These are phyloP conservation scores for Ctenomys sociabilis DNA, from an alignment of 2,113 vertebrate species.

Conservation along the genomic window DNA sequence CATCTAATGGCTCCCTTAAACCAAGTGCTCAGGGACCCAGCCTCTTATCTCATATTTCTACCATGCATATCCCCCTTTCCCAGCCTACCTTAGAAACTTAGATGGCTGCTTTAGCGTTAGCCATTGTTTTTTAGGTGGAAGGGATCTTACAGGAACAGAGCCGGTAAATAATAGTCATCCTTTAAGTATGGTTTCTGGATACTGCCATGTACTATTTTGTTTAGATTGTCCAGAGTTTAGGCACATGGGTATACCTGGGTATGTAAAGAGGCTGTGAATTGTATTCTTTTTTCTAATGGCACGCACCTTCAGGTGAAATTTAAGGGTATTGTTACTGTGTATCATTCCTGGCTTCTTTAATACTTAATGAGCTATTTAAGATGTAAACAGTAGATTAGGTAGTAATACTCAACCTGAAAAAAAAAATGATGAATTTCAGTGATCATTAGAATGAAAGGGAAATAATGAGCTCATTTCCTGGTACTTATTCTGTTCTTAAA, in stretches of 20 bases:
- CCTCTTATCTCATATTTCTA: not conserved
- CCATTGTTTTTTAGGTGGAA: not conserved
- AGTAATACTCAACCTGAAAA: not conserved
- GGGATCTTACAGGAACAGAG: not conserved
- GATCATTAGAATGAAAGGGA: not conserved
- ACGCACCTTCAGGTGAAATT: not conserved
- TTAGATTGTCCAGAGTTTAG: conserved; percentile 34
- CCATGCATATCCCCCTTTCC: not conserved
- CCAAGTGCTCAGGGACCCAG: not conserved
- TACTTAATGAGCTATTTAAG: conserved; percentile 32
- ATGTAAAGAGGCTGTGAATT: not conserved
- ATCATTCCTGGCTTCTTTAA: not conserved
- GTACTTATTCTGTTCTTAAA: not conserved
- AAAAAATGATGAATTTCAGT: not conserved
- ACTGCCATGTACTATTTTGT: not conserved
- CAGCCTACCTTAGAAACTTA: not conserved
- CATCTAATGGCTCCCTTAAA: not conserved
- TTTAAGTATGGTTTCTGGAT: not conserved
- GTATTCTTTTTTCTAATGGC: not conserved
- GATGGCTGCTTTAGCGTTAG: not conserved
- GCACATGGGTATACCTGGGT: not conserved
- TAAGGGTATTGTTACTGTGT: not conserved
- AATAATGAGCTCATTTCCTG: not conserved
- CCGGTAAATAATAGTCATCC: not conserved
- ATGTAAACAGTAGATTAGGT: conserved; percentile 15